These are phyloP conservation scores for Plusia festucae DNA, from an alignment of 2,888 invertebrate genomes.

Conservation along the genomic window DNA sequence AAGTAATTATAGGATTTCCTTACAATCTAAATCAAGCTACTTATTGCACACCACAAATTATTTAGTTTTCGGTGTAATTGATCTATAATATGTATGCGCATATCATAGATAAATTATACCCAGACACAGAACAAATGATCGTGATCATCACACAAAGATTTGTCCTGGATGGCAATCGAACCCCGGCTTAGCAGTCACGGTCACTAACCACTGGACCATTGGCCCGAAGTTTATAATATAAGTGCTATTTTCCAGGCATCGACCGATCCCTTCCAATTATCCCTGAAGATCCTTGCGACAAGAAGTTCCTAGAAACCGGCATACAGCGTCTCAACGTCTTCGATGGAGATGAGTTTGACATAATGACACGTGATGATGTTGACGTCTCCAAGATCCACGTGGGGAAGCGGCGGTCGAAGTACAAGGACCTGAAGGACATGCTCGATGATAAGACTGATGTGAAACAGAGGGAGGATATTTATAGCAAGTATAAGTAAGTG, in stretches of 20 bases:
- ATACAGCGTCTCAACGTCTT: conserved; percentile 91
- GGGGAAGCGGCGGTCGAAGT: conserved; percentile 91
- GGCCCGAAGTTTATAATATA: no score
- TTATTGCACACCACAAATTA: no score
- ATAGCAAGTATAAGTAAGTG: conserved; percentile 89
- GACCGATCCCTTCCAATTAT: conserved; percentile 90
- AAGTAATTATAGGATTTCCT: no score
- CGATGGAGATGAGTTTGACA: conserved; percentile 94
- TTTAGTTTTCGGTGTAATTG: no score
- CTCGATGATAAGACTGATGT: conserved; percentile 92
- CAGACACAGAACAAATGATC: no score
- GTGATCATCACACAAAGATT: no score
- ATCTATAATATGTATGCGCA: no score
- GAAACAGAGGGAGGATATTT: conserved; percentile 86
- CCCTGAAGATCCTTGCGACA: conserved; percentile 90
- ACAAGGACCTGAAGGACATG: conserved; percentile 89
- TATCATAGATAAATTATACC: no score
- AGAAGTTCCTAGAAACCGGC: conserved; percentile 87
- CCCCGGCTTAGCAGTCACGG: no score
- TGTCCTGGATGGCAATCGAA: no score
- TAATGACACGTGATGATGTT: conserved; percentile 91
- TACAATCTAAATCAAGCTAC: no score
- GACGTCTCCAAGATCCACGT: conserved; percentile 80
- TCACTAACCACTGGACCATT: no score
- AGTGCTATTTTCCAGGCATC: conserved; percentile 64